A percentile compares a stretch with the other conserved stretches of the same genome.
phyloP scores from a whole-genome alignment of 53 echinoderm and acorn worm species.

The Holothuria scabra region DNA sequence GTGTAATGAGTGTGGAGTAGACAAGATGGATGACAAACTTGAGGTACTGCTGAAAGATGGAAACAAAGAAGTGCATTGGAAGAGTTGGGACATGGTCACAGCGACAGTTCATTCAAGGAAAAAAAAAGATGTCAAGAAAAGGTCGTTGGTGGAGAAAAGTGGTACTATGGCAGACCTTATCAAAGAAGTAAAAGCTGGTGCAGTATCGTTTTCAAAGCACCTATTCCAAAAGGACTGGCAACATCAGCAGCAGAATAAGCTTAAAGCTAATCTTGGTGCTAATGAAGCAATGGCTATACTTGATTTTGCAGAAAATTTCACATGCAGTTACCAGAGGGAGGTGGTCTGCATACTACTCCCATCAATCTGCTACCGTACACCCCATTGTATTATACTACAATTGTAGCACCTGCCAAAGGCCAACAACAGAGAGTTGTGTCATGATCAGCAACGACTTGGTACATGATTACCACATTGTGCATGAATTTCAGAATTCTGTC shows the following conservation, averaged over 20 bases:
- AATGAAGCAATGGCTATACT: slow-evolving; percentile 36
- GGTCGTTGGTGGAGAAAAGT: neutral
- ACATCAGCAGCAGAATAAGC: slow-evolving; percentile 22
- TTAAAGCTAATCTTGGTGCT: neutral
- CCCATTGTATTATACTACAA: slow-evolving; percentile 62
- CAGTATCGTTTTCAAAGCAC: slow-evolving; percentile 43
- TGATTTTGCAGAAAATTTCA: slow-evolving; percentile 72
- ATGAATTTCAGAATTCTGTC: slow-evolving; percentile 52
- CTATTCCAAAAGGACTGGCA: slow-evolving; percentile 64
- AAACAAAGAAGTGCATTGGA: slow-evolving; percentile 26
- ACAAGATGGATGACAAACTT: slow-evolving; percentile 35
- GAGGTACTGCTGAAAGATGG: neutral
- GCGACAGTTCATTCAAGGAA: slow-evolving; percentile 5
- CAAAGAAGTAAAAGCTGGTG: slow-evolving; percentile 31
- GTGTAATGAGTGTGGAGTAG: slow-evolving; percentile 49
- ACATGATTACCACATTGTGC: slow-evolving; percentile 63
- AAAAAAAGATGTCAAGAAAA: slow-evolving; percentile 44
- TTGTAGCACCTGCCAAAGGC: slow-evolving; percentile 41
- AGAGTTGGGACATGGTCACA: slow-evolving; percentile 42
- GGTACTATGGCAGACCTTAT: slow-evolving; percentile 39
- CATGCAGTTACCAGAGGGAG: slow-evolving; percentile 59
- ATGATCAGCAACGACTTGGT: slow-evolving; percentile 54
- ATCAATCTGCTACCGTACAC: slow-evolving; percentile 69
- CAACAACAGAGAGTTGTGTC: slow-evolving; percentile 39
- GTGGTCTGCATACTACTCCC: slow-evolving; percentile 62